A percentile compares a stretch with the other conserved stretches of the same genome.
Conservation (phyloP, 1,140 invertebrate species). For the Cardiocondyla obscurior region DNA sequence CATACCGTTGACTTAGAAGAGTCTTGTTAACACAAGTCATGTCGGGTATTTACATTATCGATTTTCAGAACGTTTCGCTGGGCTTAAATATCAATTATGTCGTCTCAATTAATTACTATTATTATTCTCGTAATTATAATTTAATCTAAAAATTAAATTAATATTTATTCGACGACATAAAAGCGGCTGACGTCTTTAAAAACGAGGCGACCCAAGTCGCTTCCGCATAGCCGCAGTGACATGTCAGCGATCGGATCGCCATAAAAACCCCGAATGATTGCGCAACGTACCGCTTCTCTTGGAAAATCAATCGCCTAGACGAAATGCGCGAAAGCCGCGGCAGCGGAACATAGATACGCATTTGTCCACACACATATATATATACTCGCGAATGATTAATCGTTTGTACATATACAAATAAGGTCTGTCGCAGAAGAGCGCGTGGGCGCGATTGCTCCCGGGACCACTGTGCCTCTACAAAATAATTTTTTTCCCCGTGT, state of each 20-base stretch:
- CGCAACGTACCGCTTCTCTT: neutral
- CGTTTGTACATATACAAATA: neutral
- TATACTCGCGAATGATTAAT: neutral
- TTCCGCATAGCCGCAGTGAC: no score
- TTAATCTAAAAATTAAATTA: no score
- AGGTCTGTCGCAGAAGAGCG: neutral
- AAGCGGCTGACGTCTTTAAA: no score
- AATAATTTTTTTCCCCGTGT: neutral
- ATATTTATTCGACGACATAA: no score
- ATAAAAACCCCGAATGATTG: neutral
- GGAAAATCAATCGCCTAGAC: neutral
- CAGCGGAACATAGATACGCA: neutral
- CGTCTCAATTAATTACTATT: no score
- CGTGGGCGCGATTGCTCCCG: neutral
- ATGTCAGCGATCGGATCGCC: neutral
- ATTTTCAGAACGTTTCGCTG: no score
- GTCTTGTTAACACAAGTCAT: no score
- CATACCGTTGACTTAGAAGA: no score
- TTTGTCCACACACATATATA: neutral
- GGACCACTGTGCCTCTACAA: neutral
- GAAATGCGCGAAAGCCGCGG: neutral
- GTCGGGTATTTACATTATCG: no score
- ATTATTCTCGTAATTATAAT: no score
- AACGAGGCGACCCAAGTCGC: no score
- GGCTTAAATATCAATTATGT: no score